Base-by-base conservation (phyloP, 1,140 invertebrate genomes). In the Lepidurus arcticus region DNA sequence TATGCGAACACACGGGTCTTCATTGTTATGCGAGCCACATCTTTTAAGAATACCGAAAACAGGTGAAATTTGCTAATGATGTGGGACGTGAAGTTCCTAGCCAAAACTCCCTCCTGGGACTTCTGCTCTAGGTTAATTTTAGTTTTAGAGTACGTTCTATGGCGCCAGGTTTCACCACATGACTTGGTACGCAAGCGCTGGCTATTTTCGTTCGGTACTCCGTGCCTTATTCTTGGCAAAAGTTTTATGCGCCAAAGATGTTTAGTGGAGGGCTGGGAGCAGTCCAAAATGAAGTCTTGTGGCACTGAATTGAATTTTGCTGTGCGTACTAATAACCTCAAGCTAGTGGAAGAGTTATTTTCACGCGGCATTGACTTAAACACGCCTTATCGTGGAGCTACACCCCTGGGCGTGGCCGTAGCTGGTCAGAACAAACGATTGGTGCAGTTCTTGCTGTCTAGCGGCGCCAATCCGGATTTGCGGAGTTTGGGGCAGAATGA, bases 301-400 rank as follows among this genome's bases (percentile, higher is more conserved):
- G 53, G 53, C 7, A 21, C 53, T 7, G 53, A 65, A 65, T 65
- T 65, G 53, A 65, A 65, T 65, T 65, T 65, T 21, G 53, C 53
- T 65, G 53, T 65, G 53, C 53, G 53, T 21, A 65, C 53, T 65
- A 65, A 65, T 65, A 65, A 65, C 44, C 44, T 24, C 2, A 34
- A 76, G 76, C 42, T 53, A 45, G 76, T 76, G 43, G 11, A 44
- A 44, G 26, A 65, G n/a, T 26, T 76, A 34, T 76, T 76, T 43
- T 43, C 76, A 47, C 26, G 34, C 1, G 76, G 76, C 16, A 65
- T 34, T 42, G 76, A 76, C 42, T 65, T 65, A 8, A 44, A 76
- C 44, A 16, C 76, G 24, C 45, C 65, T 34, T 76, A 76, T 76
- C 45, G 76, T 53, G 76, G 76, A 26, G 11, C 65, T 16, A 76